Percentiles rank a stretch among this genome's conserved stretches.
These are phyloP conservation scores for Drosophila murphyi DNA, from an alignment of 1,140 invertebrate genomes.

Conservation along the genomic window DNA sequence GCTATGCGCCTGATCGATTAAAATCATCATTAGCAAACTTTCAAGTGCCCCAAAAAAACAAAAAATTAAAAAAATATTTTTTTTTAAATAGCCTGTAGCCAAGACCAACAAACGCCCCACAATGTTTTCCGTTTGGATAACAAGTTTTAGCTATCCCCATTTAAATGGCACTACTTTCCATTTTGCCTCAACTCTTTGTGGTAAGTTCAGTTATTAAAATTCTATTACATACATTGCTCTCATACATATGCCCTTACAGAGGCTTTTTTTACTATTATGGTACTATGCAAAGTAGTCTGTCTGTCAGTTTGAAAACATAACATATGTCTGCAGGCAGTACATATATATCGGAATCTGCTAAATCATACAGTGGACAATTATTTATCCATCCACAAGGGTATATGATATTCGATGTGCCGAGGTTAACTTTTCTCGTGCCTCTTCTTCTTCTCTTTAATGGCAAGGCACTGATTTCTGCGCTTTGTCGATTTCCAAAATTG, in stretches of 20 bases:
- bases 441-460: no score
- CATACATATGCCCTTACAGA: no score
- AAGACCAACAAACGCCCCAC: not conserved
- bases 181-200: slow-evolving; percentile 55
- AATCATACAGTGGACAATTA: no score
- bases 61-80: not conserved
- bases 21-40: slow-evolving; percentile 78
- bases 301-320: no score
- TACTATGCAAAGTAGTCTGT: no score
- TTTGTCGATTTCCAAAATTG: slow-evolving; percentile 8
- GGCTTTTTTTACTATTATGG: not conserved
- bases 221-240: slow-evolving; percentile 58
- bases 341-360: no score
- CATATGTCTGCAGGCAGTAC: no score
- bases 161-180: slow-evolving; percentile 45
- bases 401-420: no score
- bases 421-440: not conserved
- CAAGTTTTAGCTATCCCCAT: not conserved
- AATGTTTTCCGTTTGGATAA: slow-evolving; percentile 15
- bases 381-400: no score
- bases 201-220: slow-evolving; percentile 72
- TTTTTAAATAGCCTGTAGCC: no score
- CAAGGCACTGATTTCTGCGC: slow-evolving; percentile 50
- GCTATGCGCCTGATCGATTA: slow-evolving; percentile 64
- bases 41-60: slow-evolving; percentile 41